phyloP scores from a whole-genome alignment of 2,113 vertebrate genomes.

The Gracilinanus agilis region DNA sequence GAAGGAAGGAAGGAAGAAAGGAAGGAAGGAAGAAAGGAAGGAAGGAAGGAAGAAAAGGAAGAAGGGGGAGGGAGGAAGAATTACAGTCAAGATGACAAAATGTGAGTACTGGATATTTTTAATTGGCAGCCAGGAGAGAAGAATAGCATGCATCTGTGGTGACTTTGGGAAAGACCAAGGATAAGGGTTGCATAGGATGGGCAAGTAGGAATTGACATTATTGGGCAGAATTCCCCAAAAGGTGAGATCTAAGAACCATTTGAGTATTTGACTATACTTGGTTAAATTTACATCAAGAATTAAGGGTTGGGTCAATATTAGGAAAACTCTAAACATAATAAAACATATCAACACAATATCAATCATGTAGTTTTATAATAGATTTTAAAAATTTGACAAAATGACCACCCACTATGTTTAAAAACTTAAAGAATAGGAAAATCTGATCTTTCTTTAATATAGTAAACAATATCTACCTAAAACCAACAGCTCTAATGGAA shows the following conservation, averaged over 20 bases:
- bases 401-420: not conserved
- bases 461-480: too few species aligned
- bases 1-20: not conserved
- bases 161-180: not conserved
- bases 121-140: not conserved
- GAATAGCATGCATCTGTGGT: not conserved
- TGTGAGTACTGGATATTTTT: not conserved
- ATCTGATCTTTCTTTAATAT: not conserved
- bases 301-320: too few species aligned
- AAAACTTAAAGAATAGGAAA: not conserved
- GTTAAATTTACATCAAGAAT: too few species aligned
- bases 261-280: too few species aligned
- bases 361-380: not conserved
- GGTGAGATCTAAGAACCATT: too few species aligned
- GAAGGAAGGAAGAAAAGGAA: too few species aligned
- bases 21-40: too few species aligned
- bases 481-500: not conserved
- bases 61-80: too few species aligned
- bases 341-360: not conserved
- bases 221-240: too few species aligned
- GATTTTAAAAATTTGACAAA: not conserved
- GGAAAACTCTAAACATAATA: too few species aligned
- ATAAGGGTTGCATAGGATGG: not conserved
- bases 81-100: not conserved
- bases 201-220: too few species aligned